Evolutionary conservation across 2,888 invertebrate species (phyloP).

Genomic region (Eulithis prunata): DNA sequence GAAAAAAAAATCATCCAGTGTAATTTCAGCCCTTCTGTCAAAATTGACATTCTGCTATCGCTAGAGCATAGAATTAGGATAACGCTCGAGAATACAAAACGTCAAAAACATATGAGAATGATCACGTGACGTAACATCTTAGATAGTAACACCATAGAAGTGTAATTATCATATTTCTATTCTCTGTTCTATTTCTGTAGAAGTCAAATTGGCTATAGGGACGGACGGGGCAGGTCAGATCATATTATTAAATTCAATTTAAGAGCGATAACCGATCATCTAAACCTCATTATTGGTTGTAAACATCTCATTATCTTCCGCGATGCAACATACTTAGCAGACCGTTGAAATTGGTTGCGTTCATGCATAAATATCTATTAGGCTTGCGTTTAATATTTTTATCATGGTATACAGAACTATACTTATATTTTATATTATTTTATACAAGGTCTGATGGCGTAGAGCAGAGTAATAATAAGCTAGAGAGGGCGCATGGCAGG

Average conservation of each 20-base stretch:
- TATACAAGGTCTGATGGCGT: conserved; percentile 39
- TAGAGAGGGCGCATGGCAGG: conserved; percentile 3
- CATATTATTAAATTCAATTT: conserved; percentile 5
- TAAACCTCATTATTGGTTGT: conserved; percentile 63
- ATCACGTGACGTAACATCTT: no score
- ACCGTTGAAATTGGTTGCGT: conserved; percentile 71
- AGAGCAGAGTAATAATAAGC: conserved; percentile 42
- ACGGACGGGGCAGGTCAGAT: no score
- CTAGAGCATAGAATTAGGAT: no score
- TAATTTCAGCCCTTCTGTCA: no score
- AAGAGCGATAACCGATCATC: conserved; percentile 35
- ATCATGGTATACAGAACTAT: conserved; percentile 50
- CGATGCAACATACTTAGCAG: conserved; percentile 54
- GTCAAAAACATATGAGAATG: no score
- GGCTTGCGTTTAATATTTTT: conserved; percentile 80
- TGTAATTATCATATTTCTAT: no score
- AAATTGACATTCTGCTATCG: no score
- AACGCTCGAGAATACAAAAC: no score
- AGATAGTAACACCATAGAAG: no score
- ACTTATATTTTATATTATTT: conserved; percentile 26
- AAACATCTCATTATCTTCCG: conserved; percentile 73
- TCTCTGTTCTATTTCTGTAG: no score
- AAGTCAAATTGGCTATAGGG: no score
- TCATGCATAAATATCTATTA: conserved; percentile 83
- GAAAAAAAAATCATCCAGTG: no score